Conservation (phyloP, 1,140 invertebrate genomes). For the Bombus terrestris region DNA sequence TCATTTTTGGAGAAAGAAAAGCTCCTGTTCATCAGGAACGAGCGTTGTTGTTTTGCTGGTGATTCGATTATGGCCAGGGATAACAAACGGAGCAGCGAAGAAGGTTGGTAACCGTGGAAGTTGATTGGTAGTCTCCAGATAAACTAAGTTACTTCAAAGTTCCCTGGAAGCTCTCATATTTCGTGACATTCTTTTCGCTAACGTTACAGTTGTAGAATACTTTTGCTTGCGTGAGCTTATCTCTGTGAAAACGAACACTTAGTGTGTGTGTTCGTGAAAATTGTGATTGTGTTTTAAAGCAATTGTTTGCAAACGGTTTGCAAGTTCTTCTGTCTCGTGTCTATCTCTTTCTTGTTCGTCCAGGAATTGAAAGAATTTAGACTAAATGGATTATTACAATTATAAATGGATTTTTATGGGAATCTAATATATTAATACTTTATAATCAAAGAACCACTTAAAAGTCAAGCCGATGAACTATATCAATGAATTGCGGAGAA, state of each 20-base stretch:
- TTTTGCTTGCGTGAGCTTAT: background rate
- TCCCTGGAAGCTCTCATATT: constrained; percentile 54
- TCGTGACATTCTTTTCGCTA: constrained; percentile 54
- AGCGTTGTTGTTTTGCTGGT: background rate
- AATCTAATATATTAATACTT: too few relatives aligned
- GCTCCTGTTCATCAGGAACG: background rate
- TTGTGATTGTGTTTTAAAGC: background rate
- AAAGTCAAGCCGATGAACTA: too few relatives aligned
- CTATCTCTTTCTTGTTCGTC: too few relatives aligned
- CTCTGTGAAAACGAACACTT: background rate
- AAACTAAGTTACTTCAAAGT: constrained; percentile 57
- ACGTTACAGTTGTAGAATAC: constrained; percentile 19
- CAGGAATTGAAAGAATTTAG: too few relatives aligned
- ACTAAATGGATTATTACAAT: too few relatives aligned
- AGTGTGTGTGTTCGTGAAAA: too few relatives aligned
- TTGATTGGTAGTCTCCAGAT: constrained; percentile 66
- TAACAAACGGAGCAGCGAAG: background rate
- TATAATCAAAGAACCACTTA: too few relatives aligned
- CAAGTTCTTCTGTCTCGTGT: background rate
- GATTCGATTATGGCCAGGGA: background rate
- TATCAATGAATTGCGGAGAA: too few relatives aligned
- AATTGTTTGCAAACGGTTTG: too few relatives aligned
- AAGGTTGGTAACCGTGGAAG: constrained; percentile 25
- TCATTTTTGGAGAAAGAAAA: background rate
- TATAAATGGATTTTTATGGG: too few relatives aligned